Evolutionary conservation across 2,113 vertebrate species (phyloP).

Genomic region (Columba janthina): DNA sequence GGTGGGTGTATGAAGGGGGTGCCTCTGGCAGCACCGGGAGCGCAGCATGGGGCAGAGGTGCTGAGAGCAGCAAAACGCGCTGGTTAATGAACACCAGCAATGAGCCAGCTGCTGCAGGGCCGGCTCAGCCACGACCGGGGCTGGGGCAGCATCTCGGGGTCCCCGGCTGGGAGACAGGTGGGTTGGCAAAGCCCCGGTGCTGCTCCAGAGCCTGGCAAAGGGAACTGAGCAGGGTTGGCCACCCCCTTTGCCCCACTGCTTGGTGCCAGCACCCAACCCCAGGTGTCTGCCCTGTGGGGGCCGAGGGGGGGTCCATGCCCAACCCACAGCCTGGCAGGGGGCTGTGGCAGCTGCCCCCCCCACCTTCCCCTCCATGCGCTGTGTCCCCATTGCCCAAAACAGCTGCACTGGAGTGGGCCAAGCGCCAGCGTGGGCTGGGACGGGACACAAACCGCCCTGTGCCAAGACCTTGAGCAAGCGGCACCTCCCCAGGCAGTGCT

Average conservation of each 20-base stretch:
- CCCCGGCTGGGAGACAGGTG: background rate
- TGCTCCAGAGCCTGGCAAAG: no score
- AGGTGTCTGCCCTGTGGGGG: rapidly evolving
- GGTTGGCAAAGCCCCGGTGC: background rate
- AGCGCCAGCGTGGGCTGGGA: background rate
- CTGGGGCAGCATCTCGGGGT: rapidly evolving
- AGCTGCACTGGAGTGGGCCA: background rate
- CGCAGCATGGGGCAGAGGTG: background rate
- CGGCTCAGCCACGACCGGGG: background rate
- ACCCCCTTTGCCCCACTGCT: background rate
- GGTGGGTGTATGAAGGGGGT: rapidly evolving
- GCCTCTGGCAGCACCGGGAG: background rate
- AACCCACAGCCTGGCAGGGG: background rate
- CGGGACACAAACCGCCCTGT: rapidly evolving
- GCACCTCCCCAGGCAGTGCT: rapidly evolving
- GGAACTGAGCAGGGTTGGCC: background rate
- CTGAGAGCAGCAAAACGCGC: slow-evolving; percentile 30
- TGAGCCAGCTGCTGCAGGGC: background rate
- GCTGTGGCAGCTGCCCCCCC: background rate
- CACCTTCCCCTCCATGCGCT: background rate
- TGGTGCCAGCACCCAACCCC: background rate
- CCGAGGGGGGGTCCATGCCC: no score
- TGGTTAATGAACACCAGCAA: slow-evolving; percentile 59
- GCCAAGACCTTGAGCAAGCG: background rate
- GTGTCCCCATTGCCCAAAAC: background rate